Conservation (phyloP, 2,113 vertebrate genomes). For the Oryzias javanicus region DNA sequence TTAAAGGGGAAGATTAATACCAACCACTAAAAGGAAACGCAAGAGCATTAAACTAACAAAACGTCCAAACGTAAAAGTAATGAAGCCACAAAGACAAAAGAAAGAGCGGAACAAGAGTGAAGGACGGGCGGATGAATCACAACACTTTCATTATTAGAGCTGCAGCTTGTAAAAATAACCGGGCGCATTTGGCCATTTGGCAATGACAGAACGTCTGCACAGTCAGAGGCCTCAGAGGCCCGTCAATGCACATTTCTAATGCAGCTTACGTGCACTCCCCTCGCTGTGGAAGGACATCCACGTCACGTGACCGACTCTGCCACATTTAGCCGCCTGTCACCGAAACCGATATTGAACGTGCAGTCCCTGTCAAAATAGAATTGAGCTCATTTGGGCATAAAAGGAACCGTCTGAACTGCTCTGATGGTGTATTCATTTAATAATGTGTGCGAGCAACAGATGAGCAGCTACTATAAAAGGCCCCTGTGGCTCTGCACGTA, state of each 20-base stretch:
- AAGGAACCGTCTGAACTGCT: slow-evolving; percentile 1
- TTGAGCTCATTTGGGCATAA: not conserved
- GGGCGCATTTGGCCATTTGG: slow-evolving; percentile 55
- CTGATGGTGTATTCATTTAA: not conserved
- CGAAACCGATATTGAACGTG: slow-evolving; percentile 36
- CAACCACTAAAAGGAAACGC: too few relatives aligned
- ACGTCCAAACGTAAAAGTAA: too few relatives aligned
- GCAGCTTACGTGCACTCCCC: slow-evolving; percentile 35
- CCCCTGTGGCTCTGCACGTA: not conserved
- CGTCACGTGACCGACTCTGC: slow-evolving; percentile 30
- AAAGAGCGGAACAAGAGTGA: not conserved
- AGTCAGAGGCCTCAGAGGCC: slow-evolving; percentile 50
- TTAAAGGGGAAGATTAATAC: too few relatives aligned
- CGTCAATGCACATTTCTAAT: slow-evolving; percentile 55
- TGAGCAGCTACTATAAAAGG: not conserved
- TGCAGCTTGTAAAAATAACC: slow-evolving; percentile 63
- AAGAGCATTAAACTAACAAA: too few relatives aligned
- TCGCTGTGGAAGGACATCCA: slow-evolving; percentile 34
- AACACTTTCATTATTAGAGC: slow-evolving; percentile 40
- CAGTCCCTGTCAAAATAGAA: slow-evolving; percentile 8
- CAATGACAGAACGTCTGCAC: slow-evolving; percentile 55
- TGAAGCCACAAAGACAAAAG: not conserved
- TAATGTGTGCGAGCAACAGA: not conserved
- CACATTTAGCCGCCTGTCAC: slow-evolving; percentile 34
- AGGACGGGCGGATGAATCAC: slow-evolving; percentile 2